A percentile compares a stretch with the other conserved stretches of the same genome.
These are phyloP conservation scores for Sebastes taczanowskii DNA, from an alignment of 2,797 vertebrate species.

Conservation along the genomic window DNA sequence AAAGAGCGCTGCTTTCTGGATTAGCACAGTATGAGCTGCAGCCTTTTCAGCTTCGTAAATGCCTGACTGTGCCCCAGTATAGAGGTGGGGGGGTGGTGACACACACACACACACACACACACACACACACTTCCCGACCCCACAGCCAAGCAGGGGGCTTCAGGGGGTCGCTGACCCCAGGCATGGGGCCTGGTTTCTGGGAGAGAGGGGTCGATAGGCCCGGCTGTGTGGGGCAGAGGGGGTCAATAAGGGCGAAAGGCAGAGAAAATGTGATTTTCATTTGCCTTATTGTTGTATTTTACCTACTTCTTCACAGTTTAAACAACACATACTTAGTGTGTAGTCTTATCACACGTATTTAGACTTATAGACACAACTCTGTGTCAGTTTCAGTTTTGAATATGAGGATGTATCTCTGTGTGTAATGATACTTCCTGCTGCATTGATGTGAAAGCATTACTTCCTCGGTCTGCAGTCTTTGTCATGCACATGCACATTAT, in stretches of 20 bases:
- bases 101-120: background rate
- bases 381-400: background rate
- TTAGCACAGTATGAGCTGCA: background rate
- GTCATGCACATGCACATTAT: background rate
- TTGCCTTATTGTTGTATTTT: background rate
- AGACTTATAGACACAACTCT: background rate
- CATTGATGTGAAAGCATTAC: background rate
- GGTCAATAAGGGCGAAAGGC: constrained; percentile 23
- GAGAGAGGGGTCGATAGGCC: constrained; percentile 55
- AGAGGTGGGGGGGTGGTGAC: background rate
- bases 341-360: background rate
- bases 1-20: background rate
- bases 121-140: constrained; percentile 1
- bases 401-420: background rate
- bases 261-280: constrained; percentile 9
- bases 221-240: constrained; percentile 8
- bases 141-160: constrained; percentile 46
- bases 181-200: constrained; percentile 63
- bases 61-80: background rate
- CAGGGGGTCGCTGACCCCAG: constrained; percentile 54
- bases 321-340: background rate
- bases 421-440: background rate
- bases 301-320: background rate
- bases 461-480: background rate
- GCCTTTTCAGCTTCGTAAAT: background rate